A percentile compares a stretch with the other conserved stretches of the same genome.
Evolutionary conservation across 37 sponge, comb jelly and placozoan genomes (phyloP).

Genomic region (Halisarca cf. caerulea): DNA sequence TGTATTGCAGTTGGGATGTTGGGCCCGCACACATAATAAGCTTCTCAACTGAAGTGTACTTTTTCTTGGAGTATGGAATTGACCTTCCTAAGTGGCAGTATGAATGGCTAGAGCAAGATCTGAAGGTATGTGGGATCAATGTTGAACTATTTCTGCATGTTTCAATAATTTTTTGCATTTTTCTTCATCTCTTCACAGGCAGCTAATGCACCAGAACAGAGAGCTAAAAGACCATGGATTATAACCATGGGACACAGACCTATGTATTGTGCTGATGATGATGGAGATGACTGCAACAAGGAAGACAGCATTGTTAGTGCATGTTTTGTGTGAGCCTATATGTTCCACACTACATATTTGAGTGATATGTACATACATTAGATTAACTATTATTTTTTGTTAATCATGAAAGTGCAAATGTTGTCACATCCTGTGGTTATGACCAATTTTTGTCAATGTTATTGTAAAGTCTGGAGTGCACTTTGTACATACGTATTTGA

Average conservation of each 20-base stretch:
- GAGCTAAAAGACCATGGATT: conserved; percentile 53
- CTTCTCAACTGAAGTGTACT: conserved; percentile 65
- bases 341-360: background rate
- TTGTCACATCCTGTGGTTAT: no score
- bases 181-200: background rate
- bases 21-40: conserved; percentile 54
- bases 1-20: conserved; percentile 30
- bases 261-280: conserved; percentile 62
- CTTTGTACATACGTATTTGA: no score
- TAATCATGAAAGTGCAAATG: no score
- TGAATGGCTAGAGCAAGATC: conserved; percentile 54
- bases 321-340: background rate
- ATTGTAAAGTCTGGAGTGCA: no score
- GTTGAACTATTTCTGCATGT: no score
- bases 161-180: no score
- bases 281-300: conserved; percentile 52
- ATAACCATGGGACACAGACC: conserved; percentile 62
- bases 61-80: conserved; percentile 19
- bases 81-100: conserved; percentile 29
- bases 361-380: background rate
- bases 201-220: conserved; percentile 19
- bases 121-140: conserved; percentile 17
- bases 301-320: conserved; percentile 36
- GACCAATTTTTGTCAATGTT: no score
- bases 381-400: background rate